Evolutionary conservation across 92 coral and sea anemone genomes (phyloP), one percentile per base, ranked within the genome.

Genomic region (Siderastrea radians): DNA sequence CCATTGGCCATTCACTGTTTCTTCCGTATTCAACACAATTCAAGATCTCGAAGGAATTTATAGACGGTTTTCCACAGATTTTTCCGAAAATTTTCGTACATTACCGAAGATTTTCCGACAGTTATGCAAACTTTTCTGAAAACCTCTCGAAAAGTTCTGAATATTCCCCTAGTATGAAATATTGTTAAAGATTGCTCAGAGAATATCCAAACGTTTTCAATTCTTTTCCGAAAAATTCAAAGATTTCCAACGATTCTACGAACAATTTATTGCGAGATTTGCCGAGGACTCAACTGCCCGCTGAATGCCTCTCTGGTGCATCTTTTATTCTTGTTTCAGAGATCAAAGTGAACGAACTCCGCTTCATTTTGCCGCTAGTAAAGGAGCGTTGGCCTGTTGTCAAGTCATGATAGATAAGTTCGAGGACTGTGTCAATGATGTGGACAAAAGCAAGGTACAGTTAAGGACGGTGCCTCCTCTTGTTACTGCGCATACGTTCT

Each of bases 341-440:
- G 95, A 93, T 82, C 91, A 86, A 68, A 52, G 2, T 53, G 89
- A 84, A 9, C 60, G 89, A 16, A 93, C 95, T 9, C 91, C 95
- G 17, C 93, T 93, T 48, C 95, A 93, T 59, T 74, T 85, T 15
- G 95, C 95, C 26, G 95, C 95, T 49, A 16, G n/a, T 43, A 93
- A 86, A 61, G 95, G 95, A 15, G 84, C 95, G 14, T 65, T 80
- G 55, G 50, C 68, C 17, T 87, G 86, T 57, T 88, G 92, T 55
- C 84, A 86, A 49, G 13, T 81, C 82, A 71, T 93, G 58, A 72
- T 86, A 3, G 66, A 68, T 1, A 93, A 78, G 11, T 78, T 75
- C 54, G 69, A 53, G 10, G 81, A 93, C 54, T 80, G 90, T 62
- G 45, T 92, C 19, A 92, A 92, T 74, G 75, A 75, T 43, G 52